phyloP scores from a whole-genome alignment of 2,888 invertebrate genomes.

The Notocelia uddmanniana region DNA sequence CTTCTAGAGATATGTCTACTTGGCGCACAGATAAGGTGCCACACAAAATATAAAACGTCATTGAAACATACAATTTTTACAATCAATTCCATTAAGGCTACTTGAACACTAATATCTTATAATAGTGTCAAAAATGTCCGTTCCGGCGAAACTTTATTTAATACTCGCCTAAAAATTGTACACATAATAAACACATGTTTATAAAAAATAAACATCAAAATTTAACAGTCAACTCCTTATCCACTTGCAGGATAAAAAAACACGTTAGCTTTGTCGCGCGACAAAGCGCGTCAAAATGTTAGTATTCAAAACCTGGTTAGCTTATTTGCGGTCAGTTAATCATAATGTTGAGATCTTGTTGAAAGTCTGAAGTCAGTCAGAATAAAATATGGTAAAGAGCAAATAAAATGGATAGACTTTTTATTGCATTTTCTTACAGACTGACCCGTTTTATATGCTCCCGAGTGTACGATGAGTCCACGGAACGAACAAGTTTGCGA shows the following conservation, averaged over 20 bases:
- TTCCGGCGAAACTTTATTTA: background rate
- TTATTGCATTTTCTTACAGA: too few species aligned
- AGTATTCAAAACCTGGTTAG: background rate
- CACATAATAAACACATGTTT: background rate
- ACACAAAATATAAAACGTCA: conserved; percentile 39
- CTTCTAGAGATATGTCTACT: conserved; percentile 57
- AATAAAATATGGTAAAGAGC: conserved; percentile 5
- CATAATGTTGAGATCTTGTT: background rate
- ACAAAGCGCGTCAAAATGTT: background rate
- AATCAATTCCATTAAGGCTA: conserved; percentile 51
- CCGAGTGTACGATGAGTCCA: too few species aligned
- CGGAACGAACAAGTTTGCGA: conserved; percentile 23
- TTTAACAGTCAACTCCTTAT: background rate
- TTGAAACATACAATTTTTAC: conserved; percentile 47
- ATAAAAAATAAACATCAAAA: background rate
- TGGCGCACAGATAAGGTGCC: conserved; percentile 50
- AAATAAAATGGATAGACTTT: too few species aligned
- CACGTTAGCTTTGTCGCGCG: background rate
- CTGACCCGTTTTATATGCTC: too few species aligned
- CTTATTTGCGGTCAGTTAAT: background rate
- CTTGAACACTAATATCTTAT: conserved; percentile 43
- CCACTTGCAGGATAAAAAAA: background rate
- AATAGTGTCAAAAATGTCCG: conserved; percentile 35
- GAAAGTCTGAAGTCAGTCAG: background rate
- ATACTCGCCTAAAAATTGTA: background rate